Percentiles rank a stretch among this genome's conserved stretches.
Conservation (phyloP, 1,140 invertebrate species). For the Sarcophaga peregrina region DNA sequence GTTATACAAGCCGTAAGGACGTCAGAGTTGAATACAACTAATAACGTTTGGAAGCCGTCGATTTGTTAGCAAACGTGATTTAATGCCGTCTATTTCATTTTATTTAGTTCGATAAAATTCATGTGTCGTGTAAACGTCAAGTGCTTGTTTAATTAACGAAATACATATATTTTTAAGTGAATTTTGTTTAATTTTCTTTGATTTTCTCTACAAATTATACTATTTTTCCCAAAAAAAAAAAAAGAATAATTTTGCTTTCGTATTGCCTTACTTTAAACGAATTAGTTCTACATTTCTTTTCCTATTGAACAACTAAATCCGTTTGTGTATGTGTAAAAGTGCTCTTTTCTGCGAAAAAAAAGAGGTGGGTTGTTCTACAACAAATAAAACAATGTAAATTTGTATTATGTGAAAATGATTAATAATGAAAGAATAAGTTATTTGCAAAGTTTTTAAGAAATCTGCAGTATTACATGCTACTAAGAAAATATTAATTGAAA, state of each 20-base stretch:
- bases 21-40: too few species aligned
- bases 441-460: not conserved
- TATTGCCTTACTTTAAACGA: too few species aligned
- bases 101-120: not conserved
- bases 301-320: too few species aligned
- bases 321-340: not conserved
- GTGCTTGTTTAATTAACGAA: not conserved
- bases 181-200: conserved; percentile 15
- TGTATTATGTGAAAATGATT: not conserved
- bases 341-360: not conserved
- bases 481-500: not conserved
- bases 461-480: not conserved
- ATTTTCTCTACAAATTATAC: not conserved
- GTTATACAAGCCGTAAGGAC: too few species aligned
- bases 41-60: too few species aligned
- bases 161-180: conserved; percentile 1
- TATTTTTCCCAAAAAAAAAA: not conserved
- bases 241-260: too few species aligned
- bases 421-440: not conserved
- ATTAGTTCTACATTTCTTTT: too few species aligned
- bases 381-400: not conserved
- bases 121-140: conserved; percentile 11
- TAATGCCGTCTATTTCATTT: not conserved
- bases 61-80: too few species aligned
- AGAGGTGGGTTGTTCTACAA: conserved; percentile 6